Conservation (phyloP, 2,113 vertebrate genomes). For the Pipra filicauda region DNA sequence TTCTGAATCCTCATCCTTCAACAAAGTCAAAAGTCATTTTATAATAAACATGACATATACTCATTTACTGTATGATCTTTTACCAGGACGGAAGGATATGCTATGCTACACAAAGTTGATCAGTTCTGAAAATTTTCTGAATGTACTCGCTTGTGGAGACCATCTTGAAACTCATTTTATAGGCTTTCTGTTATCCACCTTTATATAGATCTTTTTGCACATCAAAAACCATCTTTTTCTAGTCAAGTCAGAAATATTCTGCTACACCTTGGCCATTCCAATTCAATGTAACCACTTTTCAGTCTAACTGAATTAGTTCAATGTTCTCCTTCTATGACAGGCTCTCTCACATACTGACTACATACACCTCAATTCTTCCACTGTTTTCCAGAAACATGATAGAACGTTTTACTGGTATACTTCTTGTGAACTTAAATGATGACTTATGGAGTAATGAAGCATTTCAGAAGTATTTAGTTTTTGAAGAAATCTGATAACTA, state of each 20-base stretch:
- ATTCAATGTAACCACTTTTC: background rate
- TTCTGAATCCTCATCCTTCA: slow-evolving; percentile 74
- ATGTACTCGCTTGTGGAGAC: background rate
- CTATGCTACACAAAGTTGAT: background rate
- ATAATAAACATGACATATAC: background rate
- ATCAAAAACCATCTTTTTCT: background rate
- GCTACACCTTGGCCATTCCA: background rate
- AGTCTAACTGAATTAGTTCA: background rate
- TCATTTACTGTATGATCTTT: background rate
- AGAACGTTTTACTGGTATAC: background rate
- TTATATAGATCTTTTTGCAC: background rate
- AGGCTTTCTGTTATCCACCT: background rate
- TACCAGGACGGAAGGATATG: background rate
- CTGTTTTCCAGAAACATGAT: background rate
- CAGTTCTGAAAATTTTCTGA: background rate
- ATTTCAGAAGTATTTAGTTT: background rate
- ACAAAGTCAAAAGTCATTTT: slow-evolving; percentile 3
- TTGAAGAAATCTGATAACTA: background rate
- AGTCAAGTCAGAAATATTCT: background rate
- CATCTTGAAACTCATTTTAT: background rate
- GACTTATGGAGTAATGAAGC: background rate
- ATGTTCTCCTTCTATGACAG: background rate
- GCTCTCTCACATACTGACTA: background rate
- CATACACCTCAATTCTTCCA: background rate
- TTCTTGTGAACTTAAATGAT: background rate